Base-by-base conservation (phyloP, 2,888 invertebrate species). In the Clepsis dumicolana region DNA sequence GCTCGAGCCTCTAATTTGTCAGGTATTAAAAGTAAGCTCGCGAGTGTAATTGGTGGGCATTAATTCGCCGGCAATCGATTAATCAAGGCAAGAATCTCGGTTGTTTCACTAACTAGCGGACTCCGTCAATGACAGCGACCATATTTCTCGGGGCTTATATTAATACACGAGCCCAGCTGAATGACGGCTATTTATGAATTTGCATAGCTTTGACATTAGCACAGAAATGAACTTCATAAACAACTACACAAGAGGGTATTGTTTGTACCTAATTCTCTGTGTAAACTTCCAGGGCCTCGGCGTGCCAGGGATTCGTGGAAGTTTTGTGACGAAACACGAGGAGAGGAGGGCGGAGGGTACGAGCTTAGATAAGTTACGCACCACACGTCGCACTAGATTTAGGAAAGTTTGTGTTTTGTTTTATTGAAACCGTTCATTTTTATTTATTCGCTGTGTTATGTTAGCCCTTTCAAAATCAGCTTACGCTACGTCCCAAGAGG, bases 1-100 rank as follows among this genome's bases (percentile, higher is more conserved):
- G 64, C 61, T 29, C 41, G 27, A 56, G 24, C 24, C 14, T 24
- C 48, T 57, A 25, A 50, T 65, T 27, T 52, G 38, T 59, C 57
- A 65, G 27, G 50, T 60, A 59, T 59, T 29, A 38, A 60, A 65
- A 52, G 50, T 50, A 53, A 50, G 35, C 38, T 25, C 4, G 38
- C 16, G 27, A 65, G 16, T 64, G n/a, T 65, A 65, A 65, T 44
- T 44, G 44, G 16, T 68, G 61, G 32, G 69, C 65, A 67, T 62
- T 48, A 63, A 52, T 57, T 50, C 29, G 10, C 16, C 14, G n/a
- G 41, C 56, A n/a, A 27, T 32, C 44, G 16, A 64, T 63, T 59
- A 32, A 69, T 64, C 61, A 56, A 50, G 27, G 7, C n/a, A 50
- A 32, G 38, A 27, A 50, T 50, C 50, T 24, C 25, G 25, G 35